Evolutionary conservation across 1,140 invertebrate genomes (phyloP).

Genomic region (Pogonomyrmex californicus): DNA sequence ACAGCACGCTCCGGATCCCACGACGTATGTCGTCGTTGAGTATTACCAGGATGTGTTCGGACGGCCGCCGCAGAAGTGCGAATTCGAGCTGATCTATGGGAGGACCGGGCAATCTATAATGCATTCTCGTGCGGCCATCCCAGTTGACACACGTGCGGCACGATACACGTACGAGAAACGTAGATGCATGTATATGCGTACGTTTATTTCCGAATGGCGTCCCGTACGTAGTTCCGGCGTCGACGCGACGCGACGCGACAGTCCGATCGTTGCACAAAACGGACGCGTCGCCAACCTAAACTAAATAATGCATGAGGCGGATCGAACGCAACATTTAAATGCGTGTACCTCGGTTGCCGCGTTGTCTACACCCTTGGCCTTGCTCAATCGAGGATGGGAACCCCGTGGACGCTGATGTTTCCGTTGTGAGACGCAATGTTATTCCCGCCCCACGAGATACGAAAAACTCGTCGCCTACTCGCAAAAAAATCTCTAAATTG

Average conservation of each 20-base stretch:
- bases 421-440: conserved; percentile 2
- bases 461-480: background rate
- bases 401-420: conserved; percentile 42
- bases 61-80: conserved; percentile 67
- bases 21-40: conserved; percentile 48
- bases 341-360: conserved; percentile 71
- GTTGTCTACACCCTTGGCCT: conserved; percentile 75
- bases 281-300: conserved; percentile 74
- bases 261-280: conserved; percentile 76
- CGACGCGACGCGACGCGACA: conserved; percentile 75
- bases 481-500: conserved; percentile 11
- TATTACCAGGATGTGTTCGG: conserved; percentile 36
- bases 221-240: conserved; percentile 76
- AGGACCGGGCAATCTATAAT: conserved; percentile 74
- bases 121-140: conserved; percentile 67
- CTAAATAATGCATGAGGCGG: conserved; percentile 83
- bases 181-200: conserved; percentile 46
- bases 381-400: conserved; percentile 57
- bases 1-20: conserved; percentile 24
- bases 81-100: conserved; percentile 75
- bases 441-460: background rate
- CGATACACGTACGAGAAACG: conserved; percentile 1
- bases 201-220: conserved; percentile 78
- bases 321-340: conserved; percentile 82
- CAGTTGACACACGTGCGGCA: conserved; percentile 43